These are phyloP conservation scores for Patella depressa DNA, from an alignment of 2,888 invertebrate genomes.

Conservation along the genomic window DNA sequence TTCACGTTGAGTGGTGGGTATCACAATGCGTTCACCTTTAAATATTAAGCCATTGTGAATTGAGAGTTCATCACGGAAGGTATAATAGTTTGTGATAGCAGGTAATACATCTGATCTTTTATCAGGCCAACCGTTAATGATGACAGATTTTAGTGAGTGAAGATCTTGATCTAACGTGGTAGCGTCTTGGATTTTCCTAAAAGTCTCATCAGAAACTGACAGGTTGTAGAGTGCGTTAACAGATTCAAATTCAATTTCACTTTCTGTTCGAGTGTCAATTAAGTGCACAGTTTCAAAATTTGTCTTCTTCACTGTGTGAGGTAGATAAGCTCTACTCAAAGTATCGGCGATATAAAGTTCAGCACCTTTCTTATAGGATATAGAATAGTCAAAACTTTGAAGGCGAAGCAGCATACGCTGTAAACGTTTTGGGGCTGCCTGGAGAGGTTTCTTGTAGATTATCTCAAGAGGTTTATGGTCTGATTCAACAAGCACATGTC, in stretches of 20 bases:
- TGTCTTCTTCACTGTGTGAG: not conserved
- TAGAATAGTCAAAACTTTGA: constrained; percentile 28
- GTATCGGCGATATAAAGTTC: constrained; percentile 32
- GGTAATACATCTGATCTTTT: not conserved
- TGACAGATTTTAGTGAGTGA: not conserved
- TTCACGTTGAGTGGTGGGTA: not conserved
- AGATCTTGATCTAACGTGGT: not conserved
- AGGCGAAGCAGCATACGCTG: constrained; percentile 26
- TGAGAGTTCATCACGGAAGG: constrained; percentile 13
- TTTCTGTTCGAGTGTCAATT: too few species aligned
- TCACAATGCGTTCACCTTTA: constrained; percentile 14
- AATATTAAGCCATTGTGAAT: constrained; percentile 16
- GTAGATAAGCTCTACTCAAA: constrained; percentile 20
- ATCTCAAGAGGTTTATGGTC: constrained; percentile 34
- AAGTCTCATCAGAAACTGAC: too few species aligned
- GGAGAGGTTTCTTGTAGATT: constrained; percentile 24
- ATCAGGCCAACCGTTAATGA: constrained; percentile 17
- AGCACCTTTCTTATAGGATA: constrained; percentile 28
- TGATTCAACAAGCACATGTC: constrained; percentile 26
- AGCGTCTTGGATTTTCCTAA: not conserved
- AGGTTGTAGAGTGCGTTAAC: too few species aligned
- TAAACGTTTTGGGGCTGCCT: constrained; percentile 20
- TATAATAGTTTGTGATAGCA: not conserved
- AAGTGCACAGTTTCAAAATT: constrained; percentile 17
- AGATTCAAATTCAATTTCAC: too few species aligned